phyloP scores from a whole-genome alignment of 2,113 vertebrate species.

The Ptilonorhynchus violaceus region DNA sequence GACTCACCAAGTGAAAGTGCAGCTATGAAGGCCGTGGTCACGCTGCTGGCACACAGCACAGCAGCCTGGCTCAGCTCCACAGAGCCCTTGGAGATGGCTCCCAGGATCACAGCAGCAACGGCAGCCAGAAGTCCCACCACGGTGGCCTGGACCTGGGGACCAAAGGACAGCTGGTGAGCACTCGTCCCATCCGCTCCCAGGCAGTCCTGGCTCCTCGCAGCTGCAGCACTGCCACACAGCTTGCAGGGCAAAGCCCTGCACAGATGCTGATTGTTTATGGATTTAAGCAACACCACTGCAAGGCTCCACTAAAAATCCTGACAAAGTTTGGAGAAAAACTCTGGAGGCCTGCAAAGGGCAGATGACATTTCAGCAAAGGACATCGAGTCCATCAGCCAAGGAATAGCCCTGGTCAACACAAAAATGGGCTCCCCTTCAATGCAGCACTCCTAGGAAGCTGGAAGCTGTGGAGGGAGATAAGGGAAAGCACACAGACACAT shows the following conservation, averaged over 20 bases:
- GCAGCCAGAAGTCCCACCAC: conserved; percentile 94
- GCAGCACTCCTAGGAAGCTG: neutral
- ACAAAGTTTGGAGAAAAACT: neutral
- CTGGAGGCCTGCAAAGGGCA: neutral
- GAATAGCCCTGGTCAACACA: neutral
- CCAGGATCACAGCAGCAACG: conserved; percentile 84
- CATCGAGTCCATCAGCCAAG: neutral
- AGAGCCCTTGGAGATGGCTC: conserved; percentile 79
- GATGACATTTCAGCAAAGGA: conserved; percentile 19
- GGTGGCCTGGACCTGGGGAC: conserved; percentile 88
- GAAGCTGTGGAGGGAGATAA: conserved; percentile 19
- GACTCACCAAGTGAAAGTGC: conserved; percentile 87
- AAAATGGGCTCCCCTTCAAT: neutral
- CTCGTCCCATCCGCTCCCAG: neutral
- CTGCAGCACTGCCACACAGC: neutral
- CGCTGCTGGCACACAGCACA: conserved; percentile 90
- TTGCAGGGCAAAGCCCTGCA: neutral
- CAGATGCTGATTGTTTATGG: neutral
- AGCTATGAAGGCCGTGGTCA: conserved; percentile 88
- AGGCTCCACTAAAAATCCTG: neutral
- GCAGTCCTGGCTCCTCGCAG: neutral
- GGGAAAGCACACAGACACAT: neutral
- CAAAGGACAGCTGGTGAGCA: conserved; percentile 8
- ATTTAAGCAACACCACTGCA: neutral
- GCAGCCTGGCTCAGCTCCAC: conserved; percentile 83